Percentiles rank a stretch among this genome's conserved stretches.
Evolutionary conservation across 2,797 vertebrate species (phyloP).

Genomic region (Phataginus tetradactyla): DNA sequence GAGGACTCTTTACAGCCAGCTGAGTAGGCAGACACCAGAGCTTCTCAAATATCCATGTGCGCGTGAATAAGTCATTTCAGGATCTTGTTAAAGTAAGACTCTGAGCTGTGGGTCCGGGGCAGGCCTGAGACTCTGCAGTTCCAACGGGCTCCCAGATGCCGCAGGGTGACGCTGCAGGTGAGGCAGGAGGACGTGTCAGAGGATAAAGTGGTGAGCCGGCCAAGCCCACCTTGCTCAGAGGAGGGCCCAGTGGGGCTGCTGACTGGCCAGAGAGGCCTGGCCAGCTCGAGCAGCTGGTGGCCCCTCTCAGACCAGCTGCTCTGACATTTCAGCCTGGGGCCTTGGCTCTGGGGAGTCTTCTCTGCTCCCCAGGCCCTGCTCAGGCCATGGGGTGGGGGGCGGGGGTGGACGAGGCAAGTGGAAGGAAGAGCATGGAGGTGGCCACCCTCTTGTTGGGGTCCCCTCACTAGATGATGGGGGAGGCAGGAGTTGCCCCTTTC

Average conservation of each 20-base stretch:
- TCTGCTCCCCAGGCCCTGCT: neutral
- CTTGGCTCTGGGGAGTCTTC: neutral
- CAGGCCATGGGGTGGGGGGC: no score
- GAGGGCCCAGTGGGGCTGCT: no score
- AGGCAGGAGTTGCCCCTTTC: neutral
- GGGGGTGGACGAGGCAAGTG: neutral
- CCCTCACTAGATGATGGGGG: accelerated
- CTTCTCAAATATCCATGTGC: neutral
- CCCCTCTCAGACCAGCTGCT: neutral
- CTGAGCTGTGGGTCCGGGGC: accelerated
- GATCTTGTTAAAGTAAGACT: neutral
- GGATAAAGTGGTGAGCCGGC: accelerated
- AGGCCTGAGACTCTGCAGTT: accelerated
- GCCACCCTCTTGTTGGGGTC: neutral
- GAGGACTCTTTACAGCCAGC: neutral
- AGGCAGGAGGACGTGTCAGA: accelerated
- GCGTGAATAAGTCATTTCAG: accelerated
- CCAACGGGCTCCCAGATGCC: accelerated
- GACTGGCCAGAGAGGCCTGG: accelerated
- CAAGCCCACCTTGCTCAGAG: accelerated
- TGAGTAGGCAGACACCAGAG: neutral
- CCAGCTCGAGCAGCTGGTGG: accelerated
- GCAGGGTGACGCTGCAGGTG: accelerated
- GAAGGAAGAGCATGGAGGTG: neutral
- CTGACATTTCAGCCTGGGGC: neutral